Evolutionary conservation across 2,797 vertebrate genomes (phyloP).

Genomic region (Hipposideros larvatus): DNA sequence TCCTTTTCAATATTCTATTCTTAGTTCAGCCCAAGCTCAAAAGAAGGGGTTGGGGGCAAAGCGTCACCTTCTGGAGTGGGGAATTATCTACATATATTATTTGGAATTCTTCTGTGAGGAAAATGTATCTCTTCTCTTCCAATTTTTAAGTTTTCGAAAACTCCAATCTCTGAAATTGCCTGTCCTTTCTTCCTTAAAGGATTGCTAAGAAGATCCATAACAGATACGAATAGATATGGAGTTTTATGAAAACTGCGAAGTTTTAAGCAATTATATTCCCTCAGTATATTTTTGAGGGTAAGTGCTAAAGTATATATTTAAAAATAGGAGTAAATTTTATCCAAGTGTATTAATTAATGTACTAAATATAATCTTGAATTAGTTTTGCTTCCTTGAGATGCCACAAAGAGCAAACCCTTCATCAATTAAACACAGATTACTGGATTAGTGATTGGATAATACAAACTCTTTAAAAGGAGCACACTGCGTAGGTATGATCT

Average conservation of each 20-base stretch:
- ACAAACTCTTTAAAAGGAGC: neutral
- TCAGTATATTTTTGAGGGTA: neutral
- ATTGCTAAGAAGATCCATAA: neutral
- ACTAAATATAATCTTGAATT: constrained; percentile 1
- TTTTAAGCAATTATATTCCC: constrained; percentile 9
- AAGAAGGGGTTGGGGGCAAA: neutral
- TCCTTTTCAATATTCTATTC: neutral
- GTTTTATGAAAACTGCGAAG: neutral
- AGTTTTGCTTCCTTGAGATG: constrained; percentile 29
- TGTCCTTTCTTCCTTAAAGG: neutral
- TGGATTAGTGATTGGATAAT: neutral
- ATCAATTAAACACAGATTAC: neutral
- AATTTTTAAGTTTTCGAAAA: neutral
- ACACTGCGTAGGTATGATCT: neutral
- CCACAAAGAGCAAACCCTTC: neutral
- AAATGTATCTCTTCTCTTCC: neutral
- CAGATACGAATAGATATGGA: neutral
- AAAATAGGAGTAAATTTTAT: neutral
- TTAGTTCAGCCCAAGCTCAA: neutral
- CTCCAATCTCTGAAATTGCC: neutral
- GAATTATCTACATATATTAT: neutral
- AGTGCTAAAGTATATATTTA: neutral
- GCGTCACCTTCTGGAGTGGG: neutral
- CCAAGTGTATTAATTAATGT: neutral
- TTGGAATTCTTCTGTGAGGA: neutral